phyloP scores from a whole-genome alignment of 1,140 invertebrate genomes.

The Drosophila quadrilineata region DNA sequence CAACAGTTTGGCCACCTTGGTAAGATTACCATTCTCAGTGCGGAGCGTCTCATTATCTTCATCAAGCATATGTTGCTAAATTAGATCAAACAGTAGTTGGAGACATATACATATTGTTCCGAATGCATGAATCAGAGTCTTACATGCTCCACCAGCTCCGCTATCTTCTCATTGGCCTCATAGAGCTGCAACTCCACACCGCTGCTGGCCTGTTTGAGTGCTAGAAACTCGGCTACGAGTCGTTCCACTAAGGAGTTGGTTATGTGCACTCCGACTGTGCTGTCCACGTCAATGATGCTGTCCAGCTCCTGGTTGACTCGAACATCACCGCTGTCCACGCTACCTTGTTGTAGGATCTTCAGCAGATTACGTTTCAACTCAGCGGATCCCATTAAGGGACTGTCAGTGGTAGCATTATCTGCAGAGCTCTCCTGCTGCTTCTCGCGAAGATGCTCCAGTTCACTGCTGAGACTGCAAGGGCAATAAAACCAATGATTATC shows the following conservation, averaged over 20 bases:
- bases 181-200: conserved; percentile 77
- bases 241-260: conserved; percentile 63
- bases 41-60: conserved; percentile 76
- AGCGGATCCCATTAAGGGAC: conserved; percentile 41
- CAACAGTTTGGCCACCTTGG: conserved; percentile 74
- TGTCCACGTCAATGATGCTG: conserved; percentile 64
- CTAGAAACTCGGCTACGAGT: conserved; percentile 67
- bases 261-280: conserved; percentile 41
- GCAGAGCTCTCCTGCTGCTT: conserved; percentile 41
- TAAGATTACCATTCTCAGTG: conserved; percentile 73
- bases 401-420: neutral
- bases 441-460: conserved; percentile 63
- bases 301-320: conserved; percentile 54
- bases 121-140: conserved; percentile 10
- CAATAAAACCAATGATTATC: no score
- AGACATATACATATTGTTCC: neutral
- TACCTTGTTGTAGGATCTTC: conserved; percentile 67
- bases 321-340: conserved; percentile 43
- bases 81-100: neutral
- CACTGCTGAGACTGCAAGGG: conserved; percentile 52
- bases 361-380: conserved; percentile 66
- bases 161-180: conserved; percentile 80
- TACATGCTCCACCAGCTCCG: conserved; percentile 76
- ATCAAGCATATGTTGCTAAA: conserved; percentile 70
- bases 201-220: conserved; percentile 65